Conservation (phyloP, 2,888 invertebrate species). For the Netelia virgata region DNA sequence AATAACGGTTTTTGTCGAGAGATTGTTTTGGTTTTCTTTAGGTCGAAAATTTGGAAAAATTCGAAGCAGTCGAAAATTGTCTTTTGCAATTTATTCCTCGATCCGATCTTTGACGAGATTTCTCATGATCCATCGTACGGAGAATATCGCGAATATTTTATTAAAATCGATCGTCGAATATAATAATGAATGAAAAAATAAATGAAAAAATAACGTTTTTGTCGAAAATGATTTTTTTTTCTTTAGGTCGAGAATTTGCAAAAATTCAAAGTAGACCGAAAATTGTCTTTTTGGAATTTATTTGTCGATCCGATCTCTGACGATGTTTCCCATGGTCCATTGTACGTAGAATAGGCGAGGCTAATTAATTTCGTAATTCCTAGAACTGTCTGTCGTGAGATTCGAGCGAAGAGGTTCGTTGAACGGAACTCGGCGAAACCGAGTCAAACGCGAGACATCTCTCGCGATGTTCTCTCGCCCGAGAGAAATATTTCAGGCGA, state of each 20-base stretch:
- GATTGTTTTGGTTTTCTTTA: too few relatives aligned
- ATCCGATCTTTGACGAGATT: neutral
- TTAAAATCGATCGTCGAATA: neutral
- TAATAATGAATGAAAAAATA: neutral
- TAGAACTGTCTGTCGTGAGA: neutral
- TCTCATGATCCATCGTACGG: neutral
- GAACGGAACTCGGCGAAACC: neutral
- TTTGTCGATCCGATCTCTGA: neutral
- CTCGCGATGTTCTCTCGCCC: neutral
- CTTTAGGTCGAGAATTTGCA: too few relatives aligned
- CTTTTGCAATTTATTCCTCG: neutral
- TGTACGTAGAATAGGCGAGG: neutral
- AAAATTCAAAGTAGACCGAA: too few relatives aligned
- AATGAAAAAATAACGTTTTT: neutral
- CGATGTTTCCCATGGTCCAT: neutral
- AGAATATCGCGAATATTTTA: too few relatives aligned
- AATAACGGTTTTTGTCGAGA: too few relatives aligned
- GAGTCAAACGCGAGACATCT: slow-evolving; percentile 9
- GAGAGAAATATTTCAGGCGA: neutral
- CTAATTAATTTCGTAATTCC: slow-evolving; percentile 40
- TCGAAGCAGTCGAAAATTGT: too few relatives aligned
- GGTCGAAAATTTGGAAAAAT: too few relatives aligned
- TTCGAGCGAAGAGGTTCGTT: neutral
- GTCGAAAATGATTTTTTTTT: too few relatives aligned
- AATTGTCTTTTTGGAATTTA: neutral